Base-by-base conservation (phyloP, 1,140 invertebrate genomes). In the Lepidurus apus region DNA sequence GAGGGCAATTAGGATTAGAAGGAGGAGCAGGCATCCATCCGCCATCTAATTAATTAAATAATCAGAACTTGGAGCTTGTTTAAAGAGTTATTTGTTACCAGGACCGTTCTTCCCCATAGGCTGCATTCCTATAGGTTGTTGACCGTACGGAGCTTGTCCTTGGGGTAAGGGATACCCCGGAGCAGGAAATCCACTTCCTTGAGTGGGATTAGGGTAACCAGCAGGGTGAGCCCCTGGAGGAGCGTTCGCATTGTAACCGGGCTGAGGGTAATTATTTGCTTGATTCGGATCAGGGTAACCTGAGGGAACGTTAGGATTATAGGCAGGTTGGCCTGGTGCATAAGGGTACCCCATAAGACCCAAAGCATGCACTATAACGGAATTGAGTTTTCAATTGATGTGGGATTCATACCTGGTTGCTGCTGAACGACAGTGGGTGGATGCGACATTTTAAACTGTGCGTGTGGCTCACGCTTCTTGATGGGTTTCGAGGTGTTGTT, bases 21-120 rank as follows among this genome's bases (percentile, higher is more conserved):
- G 88, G 87, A 79, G 90, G 92, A 84, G 90, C 88, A 87, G 86
- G 89, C 91, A 93, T 93, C 93, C 92, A 95, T 80, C 90, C 92
- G 17, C 45, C 45, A 17, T 17, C 45, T 47, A 47, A 11, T 47
- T 9, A 47, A 47, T 47, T 9, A 17, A 11, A 47, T 11, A 1
- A 26, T 26, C 26, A 26, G 26, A 26, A 26, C 1, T 26, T 26
- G 26, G 26, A 1, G 26, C 1, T 26, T 26, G 26, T 26, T 26
- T 26, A 26, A 26, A 26, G 26, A 26, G 26, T 26, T 26, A 26
- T 26, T 26, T 26, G 26, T 47, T 47, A 11, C 45, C 45, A 11
- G 9, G 45, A 47, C 45, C 17, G 17, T 47, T 47, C 0, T 47
- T 2, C 45, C 45, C 45, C 45, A 47, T 47, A 11, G 45, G 45